phyloP scores from a whole-genome alignment of 2,113 vertebrate species.

The Phrynosoma platyrhinos region DNA sequence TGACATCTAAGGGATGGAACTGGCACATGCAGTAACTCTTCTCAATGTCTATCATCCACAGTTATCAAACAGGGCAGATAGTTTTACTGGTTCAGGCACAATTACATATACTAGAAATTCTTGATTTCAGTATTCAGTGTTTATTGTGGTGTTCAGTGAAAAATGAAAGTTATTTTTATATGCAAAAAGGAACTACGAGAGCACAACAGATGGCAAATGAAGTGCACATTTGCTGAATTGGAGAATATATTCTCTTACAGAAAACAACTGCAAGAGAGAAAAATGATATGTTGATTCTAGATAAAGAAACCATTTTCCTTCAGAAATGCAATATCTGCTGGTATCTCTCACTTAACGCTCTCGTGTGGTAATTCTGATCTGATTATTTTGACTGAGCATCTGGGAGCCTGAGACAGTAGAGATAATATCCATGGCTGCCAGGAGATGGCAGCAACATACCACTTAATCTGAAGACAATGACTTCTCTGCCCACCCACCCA shows the following conservation, averaged over 20 bases:
- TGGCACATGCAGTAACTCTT: background rate
- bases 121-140: background rate
- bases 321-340: conserved; percentile 23
- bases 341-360: conserved; percentile 15
- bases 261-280: conserved; percentile 14
- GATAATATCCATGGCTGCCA: conserved; percentile 55
- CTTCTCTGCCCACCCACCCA: background rate
- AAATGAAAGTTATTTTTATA: background rate
- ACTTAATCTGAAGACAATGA: background rate
- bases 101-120: background rate
- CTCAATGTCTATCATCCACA: too few species aligned
- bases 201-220: conserved; percentile 12
- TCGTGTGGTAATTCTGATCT: conserved; percentile 24
- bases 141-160: background rate
- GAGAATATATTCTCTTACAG: background rate
- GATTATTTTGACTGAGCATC: accelerated
- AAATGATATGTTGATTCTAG: background rate
- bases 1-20: background rate
- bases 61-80: background rate
- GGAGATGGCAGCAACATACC: conserved; percentile 78
- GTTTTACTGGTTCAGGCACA: background rate
- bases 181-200: background rate
- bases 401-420: background rate
- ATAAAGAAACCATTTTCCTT: conserved; percentile 18
- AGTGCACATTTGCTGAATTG: background rate